A percentile compares a stretch with the other conserved stretches of the same genome.
phyloP scores from a whole-genome alignment of 2,888 invertebrate species.

The Drosophila glabriapex region DNA sequence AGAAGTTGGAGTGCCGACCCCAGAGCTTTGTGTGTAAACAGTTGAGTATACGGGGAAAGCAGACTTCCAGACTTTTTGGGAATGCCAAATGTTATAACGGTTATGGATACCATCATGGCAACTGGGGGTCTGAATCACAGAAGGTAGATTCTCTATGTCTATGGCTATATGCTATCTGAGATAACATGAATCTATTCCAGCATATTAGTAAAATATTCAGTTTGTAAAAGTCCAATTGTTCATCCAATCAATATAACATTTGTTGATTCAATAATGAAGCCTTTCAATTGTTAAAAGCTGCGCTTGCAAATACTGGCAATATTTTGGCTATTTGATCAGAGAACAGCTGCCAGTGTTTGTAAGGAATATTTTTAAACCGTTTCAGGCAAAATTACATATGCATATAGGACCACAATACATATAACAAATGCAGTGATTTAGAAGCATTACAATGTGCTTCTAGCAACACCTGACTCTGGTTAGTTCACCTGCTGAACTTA shows the following conservation, averaged over 20 bases:
- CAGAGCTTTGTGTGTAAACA: neutral
- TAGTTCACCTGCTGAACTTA: constrained; percentile 16
- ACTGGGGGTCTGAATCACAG: neutral
- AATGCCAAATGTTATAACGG: neutral
- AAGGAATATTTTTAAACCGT: neutral
- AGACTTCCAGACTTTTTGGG: neutral
- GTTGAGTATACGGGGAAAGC: neutral
- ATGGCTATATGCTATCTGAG: neutral
- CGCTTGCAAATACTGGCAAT: neutral
- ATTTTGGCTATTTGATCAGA: neutral
- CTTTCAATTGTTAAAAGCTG: neutral
- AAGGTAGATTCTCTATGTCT: neutral
- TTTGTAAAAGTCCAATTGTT: neutral
- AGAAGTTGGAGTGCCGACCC: neutral
- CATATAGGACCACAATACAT: neutral
- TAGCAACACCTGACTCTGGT: constrained; percentile 9
- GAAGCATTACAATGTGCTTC: constrained; percentile 15
- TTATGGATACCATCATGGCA: neutral
- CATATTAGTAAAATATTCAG: neutral
- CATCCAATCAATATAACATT: neutral
- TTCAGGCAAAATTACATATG: neutral
- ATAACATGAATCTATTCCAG: neutral
- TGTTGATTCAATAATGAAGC: neutral
- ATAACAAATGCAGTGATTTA: neutral
- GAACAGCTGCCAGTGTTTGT: neutral